Conservation (phyloP, 2,797 vertebrate species). For the Melanogrammus aeglefinus region DNA sequence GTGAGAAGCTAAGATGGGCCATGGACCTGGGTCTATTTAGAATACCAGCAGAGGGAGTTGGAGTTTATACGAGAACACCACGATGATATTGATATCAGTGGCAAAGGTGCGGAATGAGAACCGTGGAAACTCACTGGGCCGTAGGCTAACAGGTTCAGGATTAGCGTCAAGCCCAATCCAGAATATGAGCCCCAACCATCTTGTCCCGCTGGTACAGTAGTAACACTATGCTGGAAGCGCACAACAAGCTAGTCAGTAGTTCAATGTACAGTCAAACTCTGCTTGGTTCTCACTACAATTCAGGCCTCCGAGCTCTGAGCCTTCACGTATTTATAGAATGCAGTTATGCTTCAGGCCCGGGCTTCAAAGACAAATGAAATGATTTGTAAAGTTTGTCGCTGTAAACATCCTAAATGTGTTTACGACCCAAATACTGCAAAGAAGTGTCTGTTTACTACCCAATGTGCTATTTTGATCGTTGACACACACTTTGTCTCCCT, state of each 20-base stretch:
- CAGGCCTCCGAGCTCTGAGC: background rate
- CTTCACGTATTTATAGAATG: background rate
- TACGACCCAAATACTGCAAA: background rate
- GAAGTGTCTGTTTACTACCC: background rate
- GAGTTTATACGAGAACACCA: background rate
- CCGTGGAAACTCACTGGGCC: background rate
- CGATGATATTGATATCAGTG: background rate
- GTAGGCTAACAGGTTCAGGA: background rate
- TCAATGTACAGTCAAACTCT: background rate
- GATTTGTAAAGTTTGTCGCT: background rate
- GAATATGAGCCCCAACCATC: background rate
- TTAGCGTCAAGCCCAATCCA: background rate
- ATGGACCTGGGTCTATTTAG: background rate
- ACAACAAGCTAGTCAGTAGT: background rate
- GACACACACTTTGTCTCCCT: background rate
- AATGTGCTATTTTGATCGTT: background rate
- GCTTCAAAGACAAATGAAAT: background rate
- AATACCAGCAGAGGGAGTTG: background rate
- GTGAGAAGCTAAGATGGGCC: conserved; percentile 1
- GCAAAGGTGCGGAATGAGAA: background rate
- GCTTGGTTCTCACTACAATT: background rate
- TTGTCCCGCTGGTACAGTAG: background rate
- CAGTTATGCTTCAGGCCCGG: background rate
- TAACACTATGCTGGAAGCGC: background rate
- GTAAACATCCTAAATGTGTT: background rate